A percentile compares a stretch with the other conserved stretches of the same genome.
Evolutionary conservation across 2,888 invertebrate genomes (phyloP).

Genomic region (Hermodice carunculata): DNA sequence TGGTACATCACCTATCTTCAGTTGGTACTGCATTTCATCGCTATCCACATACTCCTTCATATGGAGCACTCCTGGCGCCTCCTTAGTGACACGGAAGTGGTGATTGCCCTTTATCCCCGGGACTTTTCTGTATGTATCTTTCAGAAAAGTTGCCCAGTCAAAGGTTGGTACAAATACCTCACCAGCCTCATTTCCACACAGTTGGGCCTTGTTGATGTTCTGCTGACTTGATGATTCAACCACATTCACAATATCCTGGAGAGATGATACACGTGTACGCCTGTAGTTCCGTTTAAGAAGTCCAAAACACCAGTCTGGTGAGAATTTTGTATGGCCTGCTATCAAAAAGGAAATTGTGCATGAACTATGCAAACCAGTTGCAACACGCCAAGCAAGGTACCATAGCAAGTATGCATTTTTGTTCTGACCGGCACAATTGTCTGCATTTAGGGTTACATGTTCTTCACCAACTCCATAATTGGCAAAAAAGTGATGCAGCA

Average conservation of each 20-base stretch:
- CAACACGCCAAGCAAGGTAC: constrained; percentile 30
- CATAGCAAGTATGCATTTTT: constrained; percentile 36
- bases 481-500: constrained; percentile 35
- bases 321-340: no score
- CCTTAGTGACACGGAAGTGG: no score
- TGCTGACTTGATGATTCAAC: background rate
- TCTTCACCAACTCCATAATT: constrained; percentile 34
- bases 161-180: background rate
- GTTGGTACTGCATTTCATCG: no score
- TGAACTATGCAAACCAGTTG: background rate
- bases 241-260: background rate
- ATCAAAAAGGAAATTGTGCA: background rate
- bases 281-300: background rate
- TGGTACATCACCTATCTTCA: no score
- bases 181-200: background rate
- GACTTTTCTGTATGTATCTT: no score
- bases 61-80: no score
- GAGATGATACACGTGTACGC: background rate
- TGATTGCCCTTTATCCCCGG: no score
- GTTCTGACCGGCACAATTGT: constrained; percentile 43
- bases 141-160: no score
- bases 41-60: no score
- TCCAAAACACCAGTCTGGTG: no score
- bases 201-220: background rate
- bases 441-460: constrained; percentile 30